A percentile compares a stretch with the other conserved stretches of the same genome.
Conservation (phyloP, 2,888 invertebrate genomes). For the Proisotoma minuta region DNA sequence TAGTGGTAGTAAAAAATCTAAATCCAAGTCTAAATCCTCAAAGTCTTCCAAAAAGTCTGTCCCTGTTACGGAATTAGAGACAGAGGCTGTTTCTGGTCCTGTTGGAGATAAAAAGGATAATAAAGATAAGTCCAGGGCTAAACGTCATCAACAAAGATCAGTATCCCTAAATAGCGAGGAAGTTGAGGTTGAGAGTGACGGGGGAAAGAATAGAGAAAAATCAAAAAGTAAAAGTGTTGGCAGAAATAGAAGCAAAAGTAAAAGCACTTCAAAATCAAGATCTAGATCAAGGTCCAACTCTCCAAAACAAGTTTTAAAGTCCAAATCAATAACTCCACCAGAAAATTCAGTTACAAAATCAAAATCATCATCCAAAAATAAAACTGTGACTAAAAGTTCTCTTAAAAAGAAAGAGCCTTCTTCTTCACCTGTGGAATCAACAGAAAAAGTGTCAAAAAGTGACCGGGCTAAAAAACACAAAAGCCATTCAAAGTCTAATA, state of each 20-base stretch:
- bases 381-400: neutral
- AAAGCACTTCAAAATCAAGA: constrained; percentile 15
- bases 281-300: constrained; percentile 30
- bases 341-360: neutral
- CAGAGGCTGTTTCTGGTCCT: too few species aligned
- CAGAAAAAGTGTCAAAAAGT: too few species aligned
- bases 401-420: neutral
- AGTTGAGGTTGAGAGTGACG: neutral
- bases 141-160: neutral
- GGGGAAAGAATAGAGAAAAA: constrained; percentile 13
- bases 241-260: neutral
- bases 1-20: neutral
- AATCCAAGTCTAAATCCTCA: neutral
- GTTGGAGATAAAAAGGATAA: neutral
- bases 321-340: constrained; percentile 13
- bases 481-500: too few species aligned
- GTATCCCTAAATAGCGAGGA: neutral
- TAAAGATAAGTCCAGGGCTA: neutral
- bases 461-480: too few species aligned
- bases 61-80: too few species aligned
- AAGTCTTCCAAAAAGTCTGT: neutral
- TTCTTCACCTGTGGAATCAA: neutral
- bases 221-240: constrained; percentile 23
- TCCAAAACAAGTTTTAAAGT: neutral
- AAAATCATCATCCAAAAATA: too few species aligned